A percentile compares a stretch with the other conserved stretches of the same genome.
Conservation (phyloP, 2,113 vertebrate species). For the Gallinago undulata region DNA sequence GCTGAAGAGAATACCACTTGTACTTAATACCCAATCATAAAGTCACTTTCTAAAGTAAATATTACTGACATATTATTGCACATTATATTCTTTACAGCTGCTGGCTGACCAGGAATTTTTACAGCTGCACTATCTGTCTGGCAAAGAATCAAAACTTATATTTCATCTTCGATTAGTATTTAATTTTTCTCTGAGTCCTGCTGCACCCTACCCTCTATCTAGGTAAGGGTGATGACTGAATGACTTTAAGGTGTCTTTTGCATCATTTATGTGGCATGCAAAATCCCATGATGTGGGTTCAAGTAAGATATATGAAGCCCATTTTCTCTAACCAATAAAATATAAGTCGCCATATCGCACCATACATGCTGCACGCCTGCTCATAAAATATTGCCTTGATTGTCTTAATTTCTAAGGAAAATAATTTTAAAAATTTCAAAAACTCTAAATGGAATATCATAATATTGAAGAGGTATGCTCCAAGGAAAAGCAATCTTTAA, state of each 20-base stretch:
- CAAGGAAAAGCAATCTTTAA: background rate
- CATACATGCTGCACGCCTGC: too few species aligned
- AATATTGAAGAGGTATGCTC: background rate
- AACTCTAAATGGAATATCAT: background rate
- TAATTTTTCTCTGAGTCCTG: background rate
- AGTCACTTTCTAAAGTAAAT: conserved; percentile 10
- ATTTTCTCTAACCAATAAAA: background rate
- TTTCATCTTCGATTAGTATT: background rate
- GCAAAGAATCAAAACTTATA: background rate
- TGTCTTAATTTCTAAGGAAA: background rate
- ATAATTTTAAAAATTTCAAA: background rate
- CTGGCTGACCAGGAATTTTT: background rate
- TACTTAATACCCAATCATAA: background rate
- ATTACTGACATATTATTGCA: background rate
- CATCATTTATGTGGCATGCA: background rate
- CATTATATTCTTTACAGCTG: background rate
- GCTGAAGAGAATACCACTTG: background rate
- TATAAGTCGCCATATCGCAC: background rate
- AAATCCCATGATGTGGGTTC: background rate
- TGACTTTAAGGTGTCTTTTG: background rate
- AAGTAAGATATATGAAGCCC: background rate
- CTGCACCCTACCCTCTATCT: background rate
- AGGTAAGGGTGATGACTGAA: background rate
- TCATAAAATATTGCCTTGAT: background rate
- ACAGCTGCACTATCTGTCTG: background rate